A percentile compares a stretch with the other conserved stretches of the same genome.
These are phyloP conservation scores for Gymnarchus niloticus DNA, from an alignment of 2,113 vertebrate genomes.

Conservation along the genomic window DNA sequence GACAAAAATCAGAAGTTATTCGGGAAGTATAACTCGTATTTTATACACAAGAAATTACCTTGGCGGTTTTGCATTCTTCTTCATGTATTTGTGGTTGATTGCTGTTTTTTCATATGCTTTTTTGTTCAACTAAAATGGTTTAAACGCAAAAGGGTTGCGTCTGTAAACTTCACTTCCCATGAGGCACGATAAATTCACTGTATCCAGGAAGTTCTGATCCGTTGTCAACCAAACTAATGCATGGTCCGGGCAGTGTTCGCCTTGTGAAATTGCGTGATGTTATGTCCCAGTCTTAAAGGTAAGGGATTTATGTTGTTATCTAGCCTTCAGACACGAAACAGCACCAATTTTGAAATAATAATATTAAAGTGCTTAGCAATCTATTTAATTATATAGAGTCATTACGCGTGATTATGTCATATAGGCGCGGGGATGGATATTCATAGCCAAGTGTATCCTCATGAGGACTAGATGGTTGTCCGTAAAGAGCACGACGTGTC, in stretches of 20 bases:
- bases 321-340: neutral
- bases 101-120: no score
- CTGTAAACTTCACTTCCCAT: constrained; percentile 57
- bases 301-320: neutral
- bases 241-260: constrained; percentile 2
- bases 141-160: neutral
- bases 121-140: neutral
- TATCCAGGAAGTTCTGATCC: constrained; percentile 63
- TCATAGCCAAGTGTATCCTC: neutral
- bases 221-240: constrained; percentile 63
- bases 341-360: neutral
- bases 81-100: no score
- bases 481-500: neutral
- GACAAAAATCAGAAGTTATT: no score
- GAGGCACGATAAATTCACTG: constrained; percentile 25
- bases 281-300: neutral
- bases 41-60: no score
- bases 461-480: neutral
- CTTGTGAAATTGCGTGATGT: neutral
- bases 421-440: neutral
- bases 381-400: neutral
- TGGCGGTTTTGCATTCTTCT: no score
- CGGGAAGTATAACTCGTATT: no score
- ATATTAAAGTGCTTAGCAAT: neutral
- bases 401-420: neutral